Evolutionary conservation across 2,797 vertebrate species (phyloP), one percentile per base, ranked within the genome.

Genomic region (Acrossocheilus wenchowensis): DNA sequence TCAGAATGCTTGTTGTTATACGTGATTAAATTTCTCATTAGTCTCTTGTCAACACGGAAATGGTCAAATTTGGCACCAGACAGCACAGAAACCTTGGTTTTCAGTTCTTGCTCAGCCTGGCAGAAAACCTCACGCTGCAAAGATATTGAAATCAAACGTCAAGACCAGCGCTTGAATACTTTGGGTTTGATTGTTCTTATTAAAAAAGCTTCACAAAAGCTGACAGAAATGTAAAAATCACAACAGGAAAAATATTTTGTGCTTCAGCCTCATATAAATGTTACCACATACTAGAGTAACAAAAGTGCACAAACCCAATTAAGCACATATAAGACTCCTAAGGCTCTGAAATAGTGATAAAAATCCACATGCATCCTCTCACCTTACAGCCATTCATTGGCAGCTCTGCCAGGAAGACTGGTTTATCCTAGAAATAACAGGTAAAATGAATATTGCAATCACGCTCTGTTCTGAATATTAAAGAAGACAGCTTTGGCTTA

Each of bases 101-200:
- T 17, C 5, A 86, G 66, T 36, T 94, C 69, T 0, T 45, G 0
- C 0, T 88, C 0, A n/a, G 89, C 92, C 87, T 89, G 90, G 91
- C 95, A 96, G 89, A 94, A 94, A 87, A 92, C 92, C 0, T 1
- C 7, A 0, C n/a, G 1, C 93, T 95, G 86, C 77, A 82, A 77
- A 57, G 6, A 84, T 17, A 69, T 39, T 2, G 9, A 52, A 57
- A 84, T 21, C 88, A 0, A 68, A 86, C 5, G 9, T 84, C 30
- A 23, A 74, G 2, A 26, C 69, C 21, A n/a, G 80, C 0, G 10
- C 50, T 82, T 5, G 41, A 62, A 21, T 17, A 45, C 71, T 7
- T 23, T 36, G 30, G 23, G n/a, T 14, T 57, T 11, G 21, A 78
- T 8, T 23, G 17, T 34, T 19, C 26, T 0, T 41, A 60, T 60